Conservation (phyloP, 2,797 vertebrate genomes). For the Steatocranus sp. region DNA sequence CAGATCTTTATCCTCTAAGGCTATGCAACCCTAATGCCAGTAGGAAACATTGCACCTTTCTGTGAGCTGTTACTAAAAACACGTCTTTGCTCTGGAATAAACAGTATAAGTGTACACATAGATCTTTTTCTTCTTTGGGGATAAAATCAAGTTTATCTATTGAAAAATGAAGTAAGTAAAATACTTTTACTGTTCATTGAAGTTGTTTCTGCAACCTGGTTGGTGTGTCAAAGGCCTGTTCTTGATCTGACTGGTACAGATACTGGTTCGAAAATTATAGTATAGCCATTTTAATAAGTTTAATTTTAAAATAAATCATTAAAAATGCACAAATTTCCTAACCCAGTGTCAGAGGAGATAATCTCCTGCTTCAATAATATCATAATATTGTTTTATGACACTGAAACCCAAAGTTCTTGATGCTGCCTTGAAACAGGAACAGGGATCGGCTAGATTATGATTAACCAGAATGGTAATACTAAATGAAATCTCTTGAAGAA, state of each 20-base stretch:
- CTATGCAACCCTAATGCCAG: background rate
- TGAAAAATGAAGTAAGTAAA: background rate
- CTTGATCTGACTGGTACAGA: background rate
- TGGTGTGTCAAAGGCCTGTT: background rate
- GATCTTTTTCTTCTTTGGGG: background rate
- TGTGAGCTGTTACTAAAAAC: background rate
- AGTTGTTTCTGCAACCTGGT: background rate
- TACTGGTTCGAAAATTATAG: background rate
- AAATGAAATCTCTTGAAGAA: background rate
- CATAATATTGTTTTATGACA: background rate
- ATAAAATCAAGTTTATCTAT: background rate
- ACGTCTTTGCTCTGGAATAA: background rate
- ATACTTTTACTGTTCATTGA: background rate
- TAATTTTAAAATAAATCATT: background rate
- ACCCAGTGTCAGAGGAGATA: background rate
- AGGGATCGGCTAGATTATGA: background rate
- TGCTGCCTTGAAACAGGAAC: background rate
- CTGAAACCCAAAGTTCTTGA: background rate
- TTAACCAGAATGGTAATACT: background rate
- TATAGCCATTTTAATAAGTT: background rate
- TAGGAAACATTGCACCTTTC: background rate
- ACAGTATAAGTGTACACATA: background rate
- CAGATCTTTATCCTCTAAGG: constrained; percentile 3
- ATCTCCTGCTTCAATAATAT: background rate
- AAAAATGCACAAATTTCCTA: background rate